Conservation (phyloP, 2,797 vertebrate species). For the Acestrorhynchus altus region DNA sequence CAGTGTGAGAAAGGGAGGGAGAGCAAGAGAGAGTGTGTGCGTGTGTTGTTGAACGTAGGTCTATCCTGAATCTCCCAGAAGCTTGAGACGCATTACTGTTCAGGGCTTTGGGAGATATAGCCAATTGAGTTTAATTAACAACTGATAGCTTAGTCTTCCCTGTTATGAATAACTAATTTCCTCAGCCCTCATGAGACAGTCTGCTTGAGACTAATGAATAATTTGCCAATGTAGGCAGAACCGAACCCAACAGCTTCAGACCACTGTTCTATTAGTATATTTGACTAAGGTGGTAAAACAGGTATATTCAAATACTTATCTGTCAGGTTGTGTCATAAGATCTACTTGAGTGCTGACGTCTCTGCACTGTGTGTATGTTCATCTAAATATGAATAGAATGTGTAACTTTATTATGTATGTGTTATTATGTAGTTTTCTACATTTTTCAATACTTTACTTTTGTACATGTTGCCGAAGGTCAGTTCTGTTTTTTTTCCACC, state of each 20-base stretch:
- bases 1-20: neutral
- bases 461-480: too few relatives aligned
- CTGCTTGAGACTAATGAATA: slow-evolving; percentile 13
- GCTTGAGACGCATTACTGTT: slow-evolving; percentile 36
- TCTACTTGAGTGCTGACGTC: neutral
- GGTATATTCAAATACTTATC: neutral
- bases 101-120: slow-evolving; percentile 48
- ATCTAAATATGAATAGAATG: neutral
- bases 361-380: neutral
- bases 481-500: too few relatives aligned
- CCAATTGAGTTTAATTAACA: slow-evolving; percentile 55
- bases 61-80: slow-evolving; percentile 30
- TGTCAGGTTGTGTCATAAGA: neutral
- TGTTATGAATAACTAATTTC: slow-evolving; percentile 51
- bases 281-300: neutral
- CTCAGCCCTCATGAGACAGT: slow-evolving; percentile 4
- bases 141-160: slow-evolving; percentile 46
- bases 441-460: neutral
- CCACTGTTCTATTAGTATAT: neutral
- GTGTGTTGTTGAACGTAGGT: neutral
- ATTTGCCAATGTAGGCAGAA: slow-evolving; percentile 2
- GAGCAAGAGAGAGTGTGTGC: neutral
- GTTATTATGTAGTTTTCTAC: neutral
- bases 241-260: slow-evolving; percentile 4
- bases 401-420: neutral